Percentiles rank a stretch among this genome's conserved stretches.
These are phyloP conservation scores for Diorhabda carinulata DNA, from an alignment of 1,140 invertebrate species.

Conservation along the genomic window DNA sequence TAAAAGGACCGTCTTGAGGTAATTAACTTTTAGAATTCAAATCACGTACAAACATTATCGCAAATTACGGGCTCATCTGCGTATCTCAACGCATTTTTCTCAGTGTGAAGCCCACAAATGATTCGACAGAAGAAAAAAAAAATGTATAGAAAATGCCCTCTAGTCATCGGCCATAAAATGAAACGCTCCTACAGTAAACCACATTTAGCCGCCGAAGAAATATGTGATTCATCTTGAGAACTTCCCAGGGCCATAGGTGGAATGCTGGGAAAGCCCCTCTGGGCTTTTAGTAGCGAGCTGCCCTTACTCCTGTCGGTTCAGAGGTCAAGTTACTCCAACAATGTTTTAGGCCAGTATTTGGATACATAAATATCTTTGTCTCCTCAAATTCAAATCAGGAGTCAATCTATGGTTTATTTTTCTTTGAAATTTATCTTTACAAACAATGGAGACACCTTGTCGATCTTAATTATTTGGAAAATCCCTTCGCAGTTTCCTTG, in stretches of 20 bases:
- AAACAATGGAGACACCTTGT: too few relatives aligned
- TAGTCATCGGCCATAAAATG: conserved; percentile 2
- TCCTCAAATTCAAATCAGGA: too few relatives aligned
- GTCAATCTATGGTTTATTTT: too few relatives aligned
- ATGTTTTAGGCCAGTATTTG: neutral
- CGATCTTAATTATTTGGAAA: too few relatives aligned
- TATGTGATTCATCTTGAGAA: conserved; percentile 2
- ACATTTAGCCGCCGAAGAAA: neutral
- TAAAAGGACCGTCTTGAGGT: neutral
- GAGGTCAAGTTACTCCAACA: neutral
- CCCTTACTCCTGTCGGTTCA: neutral
- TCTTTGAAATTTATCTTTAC: too few relatives aligned
- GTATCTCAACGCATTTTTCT: neutral
- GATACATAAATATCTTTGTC: too few relatives aligned
- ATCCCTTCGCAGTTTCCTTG: too few relatives aligned
- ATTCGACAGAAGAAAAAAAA: neutral
- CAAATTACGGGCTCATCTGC: neutral
- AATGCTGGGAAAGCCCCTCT: neutral
- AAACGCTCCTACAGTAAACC: conserved; percentile 1
- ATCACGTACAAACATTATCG: neutral
- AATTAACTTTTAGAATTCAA: neutral
- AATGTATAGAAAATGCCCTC: neutral
- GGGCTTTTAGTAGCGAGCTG: conserved; percentile 1
- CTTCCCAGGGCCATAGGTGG: conserved; percentile 1
- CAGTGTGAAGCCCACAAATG: neutral